phyloP scores from a whole-genome alignment of 2,797 vertebrate genomes.

The Manis pentadactyla region DNA sequence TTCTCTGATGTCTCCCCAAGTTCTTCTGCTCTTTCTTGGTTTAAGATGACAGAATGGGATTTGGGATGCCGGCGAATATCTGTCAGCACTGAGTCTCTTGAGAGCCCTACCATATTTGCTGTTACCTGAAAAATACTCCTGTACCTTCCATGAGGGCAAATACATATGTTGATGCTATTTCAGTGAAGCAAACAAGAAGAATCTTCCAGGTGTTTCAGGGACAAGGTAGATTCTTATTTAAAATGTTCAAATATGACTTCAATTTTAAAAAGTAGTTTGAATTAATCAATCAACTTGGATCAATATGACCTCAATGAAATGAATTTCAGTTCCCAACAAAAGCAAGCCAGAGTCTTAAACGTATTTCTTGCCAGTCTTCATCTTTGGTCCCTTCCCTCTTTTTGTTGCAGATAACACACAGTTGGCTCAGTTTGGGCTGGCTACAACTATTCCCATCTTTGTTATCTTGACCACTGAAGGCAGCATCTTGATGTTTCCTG shows the following conservation, averaged over 20 bases:
- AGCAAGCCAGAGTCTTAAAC: neutral
- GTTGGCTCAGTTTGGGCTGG: neutral
- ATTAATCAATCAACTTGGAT: neutral
- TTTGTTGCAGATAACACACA: neutral
- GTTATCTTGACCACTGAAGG: slow-evolving; percentile 46
- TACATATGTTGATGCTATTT: neutral
- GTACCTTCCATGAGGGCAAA: neutral
- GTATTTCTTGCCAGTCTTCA: neutral
- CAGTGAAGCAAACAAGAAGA: neutral
- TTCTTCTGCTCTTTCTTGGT: neutral
- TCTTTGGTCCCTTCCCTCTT: neutral
- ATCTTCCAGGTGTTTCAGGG: neutral
- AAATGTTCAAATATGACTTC: neutral
- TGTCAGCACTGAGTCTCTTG: neutral
- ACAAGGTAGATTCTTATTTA: neutral
- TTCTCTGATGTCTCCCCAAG: neutral
- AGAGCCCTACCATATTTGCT: neutral
- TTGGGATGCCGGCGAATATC: neutral
- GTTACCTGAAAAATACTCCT: neutral
- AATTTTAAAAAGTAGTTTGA: neutral
- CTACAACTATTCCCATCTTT: neutral
- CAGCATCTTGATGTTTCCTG: slow-evolving; percentile 70
- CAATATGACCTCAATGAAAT: neutral
- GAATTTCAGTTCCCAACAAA: neutral
- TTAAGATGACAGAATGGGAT: neutral